Percentiles rank a stretch among this genome's conserved stretches.
Conservation (phyloP, 1,140 invertebrate species). For the Armadillidium nasatum region DNA sequence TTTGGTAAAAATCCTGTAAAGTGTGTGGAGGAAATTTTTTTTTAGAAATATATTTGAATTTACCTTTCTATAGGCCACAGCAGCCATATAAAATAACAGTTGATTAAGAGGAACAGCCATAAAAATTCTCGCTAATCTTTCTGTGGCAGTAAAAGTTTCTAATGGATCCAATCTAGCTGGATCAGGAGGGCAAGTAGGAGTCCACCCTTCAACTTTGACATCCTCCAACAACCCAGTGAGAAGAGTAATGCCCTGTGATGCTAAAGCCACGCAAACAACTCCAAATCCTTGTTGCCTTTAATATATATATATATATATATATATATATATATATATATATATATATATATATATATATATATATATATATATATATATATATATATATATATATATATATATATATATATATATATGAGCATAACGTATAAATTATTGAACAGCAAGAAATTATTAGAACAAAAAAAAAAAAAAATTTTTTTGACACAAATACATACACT, state of each 20-base stretch:
- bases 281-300: slow-evolving; percentile 70
- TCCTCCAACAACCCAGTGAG: slow-evolving; percentile 63
- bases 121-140: slow-evolving; percentile 63
- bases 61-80: slow-evolving; percentile 80
- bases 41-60: not conserved
- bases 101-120: slow-evolving; percentile 66
- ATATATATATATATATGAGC: too few relatives aligned
- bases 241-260: slow-evolving; percentile 65
- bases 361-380: too few relatives aligned
- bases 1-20: too few relatives aligned
- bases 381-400: too few relatives aligned
- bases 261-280: slow-evolving; percentile 72
- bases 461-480: too few relatives aligned
- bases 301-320: slow-evolving; percentile 17
- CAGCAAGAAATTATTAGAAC: too few relatives aligned
- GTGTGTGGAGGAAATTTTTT: too few relatives aligned
- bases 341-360: too few relatives aligned
- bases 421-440: not conserved
- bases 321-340: too few relatives aligned
- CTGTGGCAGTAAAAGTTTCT: slow-evolving; percentile 59
- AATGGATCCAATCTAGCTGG: slow-evolving; percentile 39
- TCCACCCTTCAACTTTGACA: slow-evolving; percentile 56
- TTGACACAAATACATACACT: slow-evolving; percentile 57
- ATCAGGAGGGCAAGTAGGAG: slow-evolving; percentile 43
- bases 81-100: slow-evolving; percentile 77